Base-by-base conservation (phyloP, 2,797 vertebrate species). In the Poecilia velifera region DNA sequence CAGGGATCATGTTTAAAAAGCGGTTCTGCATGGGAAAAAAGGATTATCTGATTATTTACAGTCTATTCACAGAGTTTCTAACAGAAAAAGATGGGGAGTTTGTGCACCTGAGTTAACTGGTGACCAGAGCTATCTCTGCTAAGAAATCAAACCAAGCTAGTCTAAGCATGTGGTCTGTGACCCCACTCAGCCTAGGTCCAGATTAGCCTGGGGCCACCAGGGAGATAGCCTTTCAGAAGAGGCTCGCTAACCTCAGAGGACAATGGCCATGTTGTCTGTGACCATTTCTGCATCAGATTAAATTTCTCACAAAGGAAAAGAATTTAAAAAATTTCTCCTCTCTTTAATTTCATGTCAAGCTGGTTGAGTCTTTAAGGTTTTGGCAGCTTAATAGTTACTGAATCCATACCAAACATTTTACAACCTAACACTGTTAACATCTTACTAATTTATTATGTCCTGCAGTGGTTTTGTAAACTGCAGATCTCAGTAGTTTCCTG, bases 201-300 rank as follows among this genome's bases (percentile, higher is more conserved):
- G 78, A 88, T 90, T 82, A 91, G 89, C 94, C 88, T 59, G 76
- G 83, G 91, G 93, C 94, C 86, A 90, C 81, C 73, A 87, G 84
- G 90, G 78, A 92, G 91, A 94, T 93, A 94, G 89, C 88, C 94
- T 95, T 95, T 95, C 90, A 92, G 86, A 79, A 86, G 85, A 78
- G 64, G 79, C 83, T 92, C 80, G 82, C 82, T 81, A 82, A 84
- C 81, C 75, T 88, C 75, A 72, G 78, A 88, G 93, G 89, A 96
- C 96, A 96, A 95, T 95, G 92, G 92, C 81, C 66, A 90, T 91
- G 85, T 96, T 96, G 95, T 96, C 87, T 91, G 74, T 80, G 84
- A 93, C 84, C 84, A 89, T 93, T 94, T 94, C 90, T 93, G 87
- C 82, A 80, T 91, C 86, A 87, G 90, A 89, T 94, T 94, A 85